A percentile compares a stretch with the other conserved stretches of the same genome.
Conservation (phyloP, 1,140 invertebrate species). For the Ladona fulva region DNA sequence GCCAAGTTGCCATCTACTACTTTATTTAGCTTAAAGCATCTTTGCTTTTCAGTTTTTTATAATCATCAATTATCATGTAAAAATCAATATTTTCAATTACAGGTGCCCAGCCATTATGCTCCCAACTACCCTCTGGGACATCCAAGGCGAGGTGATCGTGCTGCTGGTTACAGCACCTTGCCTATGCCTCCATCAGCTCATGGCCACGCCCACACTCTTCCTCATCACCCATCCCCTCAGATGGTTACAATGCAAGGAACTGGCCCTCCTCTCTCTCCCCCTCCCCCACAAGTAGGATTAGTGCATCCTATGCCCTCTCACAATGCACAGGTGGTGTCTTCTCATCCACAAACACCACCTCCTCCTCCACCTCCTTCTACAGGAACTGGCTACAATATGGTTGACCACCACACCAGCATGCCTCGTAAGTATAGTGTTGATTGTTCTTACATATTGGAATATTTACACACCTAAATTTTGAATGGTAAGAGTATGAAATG, state of each 20-base stretch:
- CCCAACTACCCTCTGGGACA: constrained; percentile 85
- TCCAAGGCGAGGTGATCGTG: constrained; percentile 56
- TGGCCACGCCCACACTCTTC: constrained; percentile 37
- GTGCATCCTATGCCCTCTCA: constrained; percentile 51
- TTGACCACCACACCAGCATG: constrained; percentile 59
- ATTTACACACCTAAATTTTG: no score
- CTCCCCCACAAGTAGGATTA: constrained; percentile 53
- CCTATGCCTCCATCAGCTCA: constrained; percentile 42
- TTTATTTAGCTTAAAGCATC: no score
- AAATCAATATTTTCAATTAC: constrained; percentile 21
- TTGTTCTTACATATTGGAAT: no score
- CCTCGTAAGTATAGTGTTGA: constrained; percentile 54
- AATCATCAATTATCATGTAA: neutral
- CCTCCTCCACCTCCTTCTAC: constrained; percentile 43
- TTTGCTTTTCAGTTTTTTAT: neutral
- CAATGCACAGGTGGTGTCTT: constrained; percentile 40
- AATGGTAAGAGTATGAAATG: no score
- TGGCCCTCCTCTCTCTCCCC: constrained; percentile 23
- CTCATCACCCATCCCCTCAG: constrained; percentile 34
- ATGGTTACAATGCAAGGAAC: neutral
- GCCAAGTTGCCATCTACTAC: no score
- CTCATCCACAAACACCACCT: constrained; percentile 55
- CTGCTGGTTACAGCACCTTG: constrained; percentile 75
- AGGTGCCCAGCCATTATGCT: constrained; percentile 84
- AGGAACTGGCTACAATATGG: constrained; percentile 19